phyloP scores from a whole-genome alignment of 2,113 vertebrate genomes.

The Mesitornis unicolor region DNA sequence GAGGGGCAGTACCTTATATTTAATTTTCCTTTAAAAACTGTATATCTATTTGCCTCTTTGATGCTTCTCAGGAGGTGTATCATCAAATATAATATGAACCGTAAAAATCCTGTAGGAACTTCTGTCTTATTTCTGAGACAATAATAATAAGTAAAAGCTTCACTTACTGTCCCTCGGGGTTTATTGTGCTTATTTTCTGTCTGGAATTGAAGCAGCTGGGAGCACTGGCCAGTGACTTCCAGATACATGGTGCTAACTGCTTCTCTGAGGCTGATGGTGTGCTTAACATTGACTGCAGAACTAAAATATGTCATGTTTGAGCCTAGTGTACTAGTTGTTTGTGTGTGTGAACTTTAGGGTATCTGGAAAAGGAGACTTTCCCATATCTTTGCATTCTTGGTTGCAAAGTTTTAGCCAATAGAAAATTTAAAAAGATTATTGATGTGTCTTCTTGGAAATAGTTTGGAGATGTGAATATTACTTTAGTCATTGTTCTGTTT shows the following conservation, averaged over 20 bases:
- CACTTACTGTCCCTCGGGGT: neutral
- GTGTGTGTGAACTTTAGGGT: neutral
- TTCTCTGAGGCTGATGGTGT: neutral
- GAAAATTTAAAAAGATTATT: neutral
- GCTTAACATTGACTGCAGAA: neutral
- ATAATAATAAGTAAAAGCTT: neutral
- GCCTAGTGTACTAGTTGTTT: neutral
- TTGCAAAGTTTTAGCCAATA: neutral
- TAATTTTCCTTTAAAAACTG: neutral
- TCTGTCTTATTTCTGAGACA: neutral
- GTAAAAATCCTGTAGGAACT: neutral
- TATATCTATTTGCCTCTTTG: fast-evolving
- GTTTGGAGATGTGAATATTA: neutral
- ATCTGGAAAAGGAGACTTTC: neutral
- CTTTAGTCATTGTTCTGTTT: neutral
- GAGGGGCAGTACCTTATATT: neutral
- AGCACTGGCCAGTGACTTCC: neutral
- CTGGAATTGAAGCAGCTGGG: neutral
- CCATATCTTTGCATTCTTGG: neutral
- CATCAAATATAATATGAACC: neutral
- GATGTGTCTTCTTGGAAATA: neutral
- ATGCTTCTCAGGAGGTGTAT: neutral
- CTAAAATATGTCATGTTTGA: neutral
- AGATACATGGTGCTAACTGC: neutral
- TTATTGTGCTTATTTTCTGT: neutral